phyloP scores from a whole-genome alignment of 2,113 vertebrate genomes.

The Rissa tridactyla region DNA sequence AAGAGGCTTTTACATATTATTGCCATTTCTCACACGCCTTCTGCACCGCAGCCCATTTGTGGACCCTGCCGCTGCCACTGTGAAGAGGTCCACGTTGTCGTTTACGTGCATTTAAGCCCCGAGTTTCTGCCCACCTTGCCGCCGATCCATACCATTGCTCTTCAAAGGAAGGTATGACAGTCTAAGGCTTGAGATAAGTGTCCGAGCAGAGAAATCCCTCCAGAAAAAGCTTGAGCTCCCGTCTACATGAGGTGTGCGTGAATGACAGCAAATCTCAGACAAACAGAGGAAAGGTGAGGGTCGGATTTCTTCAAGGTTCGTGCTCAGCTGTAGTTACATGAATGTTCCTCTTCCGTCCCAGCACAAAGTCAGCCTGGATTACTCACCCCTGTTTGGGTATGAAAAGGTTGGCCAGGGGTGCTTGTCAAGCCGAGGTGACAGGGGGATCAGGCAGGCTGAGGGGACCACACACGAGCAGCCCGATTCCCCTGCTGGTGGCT shows the following conservation, averaged over 20 bases:
- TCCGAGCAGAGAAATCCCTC: neutral
- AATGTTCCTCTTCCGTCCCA: neutral
- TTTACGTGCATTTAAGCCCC: neutral
- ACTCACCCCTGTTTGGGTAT: neutral
- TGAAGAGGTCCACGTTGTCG: neutral
- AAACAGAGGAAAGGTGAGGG: neutral
- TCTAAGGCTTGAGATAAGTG: fast-evolving
- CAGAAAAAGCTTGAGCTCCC: neutral
- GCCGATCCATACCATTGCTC: neutral
- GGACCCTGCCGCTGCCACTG: neutral
- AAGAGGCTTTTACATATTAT: neutral
- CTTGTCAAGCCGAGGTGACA: neutral
- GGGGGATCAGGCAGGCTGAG: neutral
- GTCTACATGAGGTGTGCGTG: neutral
- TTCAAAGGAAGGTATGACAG: neutral
- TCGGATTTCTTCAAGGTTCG: neutral
- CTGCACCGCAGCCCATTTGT: neutral
- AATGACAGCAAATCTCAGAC: neutral
- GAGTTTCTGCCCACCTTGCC: neutral
- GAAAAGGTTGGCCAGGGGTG: neutral
- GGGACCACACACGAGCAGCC: neutral
- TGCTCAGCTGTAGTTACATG: neutral
- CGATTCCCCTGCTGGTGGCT: too few species aligned
- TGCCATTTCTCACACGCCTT: neutral
- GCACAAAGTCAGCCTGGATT: neutral